phyloP scores from a whole-genome alignment of 2,797 vertebrate genomes.

The Halcyon leucocephala region DNA sequence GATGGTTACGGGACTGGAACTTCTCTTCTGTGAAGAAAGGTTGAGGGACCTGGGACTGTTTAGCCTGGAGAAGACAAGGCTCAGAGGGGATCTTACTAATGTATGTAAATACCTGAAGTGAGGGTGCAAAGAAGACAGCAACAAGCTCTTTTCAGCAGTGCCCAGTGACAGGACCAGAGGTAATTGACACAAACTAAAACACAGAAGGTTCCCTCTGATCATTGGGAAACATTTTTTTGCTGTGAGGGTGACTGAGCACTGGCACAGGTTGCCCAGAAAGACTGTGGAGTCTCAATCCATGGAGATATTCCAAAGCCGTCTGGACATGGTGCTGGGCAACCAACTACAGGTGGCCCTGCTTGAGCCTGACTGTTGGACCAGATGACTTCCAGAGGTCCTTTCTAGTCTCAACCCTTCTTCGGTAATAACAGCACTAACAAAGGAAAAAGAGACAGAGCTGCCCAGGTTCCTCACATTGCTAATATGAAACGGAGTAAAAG shows the following conservation, averaged over 20 bases:
- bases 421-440: neutral
- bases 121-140: neutral
- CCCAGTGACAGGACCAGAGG: neutral
- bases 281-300: neutral
- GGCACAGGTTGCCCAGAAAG: neutral
- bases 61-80: neutral
- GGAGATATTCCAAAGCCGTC: neutral
- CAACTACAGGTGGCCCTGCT: neutral
- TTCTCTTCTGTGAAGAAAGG: neutral
- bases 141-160: neutral
- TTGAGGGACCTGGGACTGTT: neutral
- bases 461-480: neutral
- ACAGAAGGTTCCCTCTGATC: neutral
- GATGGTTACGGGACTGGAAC: neutral
- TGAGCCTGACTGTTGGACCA: neutral
- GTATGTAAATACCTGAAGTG: neutral
- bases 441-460: neutral
- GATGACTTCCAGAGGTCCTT: neutral
- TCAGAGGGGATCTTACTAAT: neutral
- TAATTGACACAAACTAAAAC: neutral
- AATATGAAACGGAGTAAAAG: neutral
- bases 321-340: neutral
- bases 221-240: neutral
- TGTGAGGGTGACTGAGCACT: neutral
- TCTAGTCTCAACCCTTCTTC: neutral